Conservation (phyloP, 2,797 vertebrate species). For the Epinephelus coioides region DNA sequence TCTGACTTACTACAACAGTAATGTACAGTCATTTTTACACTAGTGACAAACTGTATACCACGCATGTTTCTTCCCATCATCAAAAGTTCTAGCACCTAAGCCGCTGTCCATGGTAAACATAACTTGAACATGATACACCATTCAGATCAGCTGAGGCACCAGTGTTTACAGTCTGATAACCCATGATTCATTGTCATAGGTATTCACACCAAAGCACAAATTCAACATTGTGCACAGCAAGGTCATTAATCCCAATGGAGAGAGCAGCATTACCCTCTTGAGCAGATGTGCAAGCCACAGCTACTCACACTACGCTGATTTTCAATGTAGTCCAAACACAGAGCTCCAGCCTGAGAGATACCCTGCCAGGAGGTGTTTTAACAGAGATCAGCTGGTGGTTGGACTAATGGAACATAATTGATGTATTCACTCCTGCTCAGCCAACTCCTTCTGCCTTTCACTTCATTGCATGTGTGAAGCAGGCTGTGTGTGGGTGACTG, state of each 20-base stretch:
- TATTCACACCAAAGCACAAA: neutral
- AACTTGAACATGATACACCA: too few species aligned
- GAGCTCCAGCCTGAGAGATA: neutral
- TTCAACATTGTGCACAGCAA: neutral
- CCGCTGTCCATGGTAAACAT: too few species aligned
- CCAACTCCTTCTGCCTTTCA: slow-evolving; percentile 28
- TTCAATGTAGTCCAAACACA: neutral
- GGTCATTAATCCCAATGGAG: neutral
- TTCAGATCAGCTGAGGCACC: neutral
- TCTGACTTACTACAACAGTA: too few species aligned
- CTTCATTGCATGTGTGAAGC: slow-evolving; percentile 25
- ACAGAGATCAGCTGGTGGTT: slow-evolving; percentile 57
- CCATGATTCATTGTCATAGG: neutral
- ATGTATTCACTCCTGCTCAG: slow-evolving; percentile 43
- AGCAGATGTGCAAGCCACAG: neutral
- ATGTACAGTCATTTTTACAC: too few species aligned
- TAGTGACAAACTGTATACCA: too few species aligned
- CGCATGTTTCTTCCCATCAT: too few species aligned
- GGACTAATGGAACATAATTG: slow-evolving; percentile 65
- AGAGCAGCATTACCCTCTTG: neutral
- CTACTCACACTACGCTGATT: neutral
- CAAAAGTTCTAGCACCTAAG: too few species aligned
- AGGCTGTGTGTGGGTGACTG: slow-evolving; percentile 17
- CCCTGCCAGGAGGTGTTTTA: slow-evolving; percentile 29
- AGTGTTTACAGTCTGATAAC: neutral